Evolutionary conservation across 2,797 vertebrate species (phyloP).

Genomic region (Anisognathus igniventris): DNA sequence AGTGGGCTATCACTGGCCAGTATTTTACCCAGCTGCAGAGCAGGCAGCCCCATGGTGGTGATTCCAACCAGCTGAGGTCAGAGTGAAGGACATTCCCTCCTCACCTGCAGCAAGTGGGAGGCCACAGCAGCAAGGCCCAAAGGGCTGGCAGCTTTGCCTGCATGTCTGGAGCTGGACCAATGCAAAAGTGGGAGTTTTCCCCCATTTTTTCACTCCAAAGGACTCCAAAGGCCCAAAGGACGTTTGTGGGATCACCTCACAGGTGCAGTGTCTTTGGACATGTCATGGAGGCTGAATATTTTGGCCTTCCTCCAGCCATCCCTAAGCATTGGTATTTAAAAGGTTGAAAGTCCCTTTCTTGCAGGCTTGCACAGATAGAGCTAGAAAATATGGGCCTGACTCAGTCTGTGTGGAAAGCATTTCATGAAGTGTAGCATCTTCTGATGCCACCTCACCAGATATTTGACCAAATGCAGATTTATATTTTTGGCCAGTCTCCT

Average conservation of each 20-base stretch:
- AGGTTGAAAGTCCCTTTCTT: not conserved
- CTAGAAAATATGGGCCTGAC: not conserved
- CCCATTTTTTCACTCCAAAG: not conserved
- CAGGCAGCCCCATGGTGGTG: not conserved
- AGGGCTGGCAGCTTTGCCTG: not conserved
- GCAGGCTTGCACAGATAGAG: not conserved
- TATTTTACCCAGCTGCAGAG: not conserved
- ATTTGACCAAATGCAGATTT: not conserved
- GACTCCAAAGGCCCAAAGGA: not conserved
- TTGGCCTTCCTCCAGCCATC: not conserved
- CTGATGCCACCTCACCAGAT: not conserved
- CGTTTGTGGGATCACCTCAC: not conserved
- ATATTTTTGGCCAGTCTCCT: not conserved
- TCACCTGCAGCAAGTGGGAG: not conserved
- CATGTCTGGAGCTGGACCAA: not conserved
- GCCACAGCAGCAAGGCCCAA: fast-evolving
- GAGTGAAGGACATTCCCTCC: not conserved
- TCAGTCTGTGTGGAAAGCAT: not conserved
- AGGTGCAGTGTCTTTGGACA: not conserved
- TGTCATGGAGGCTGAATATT: not conserved
- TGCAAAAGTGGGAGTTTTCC: not conserved
- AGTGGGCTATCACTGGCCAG: not conserved
- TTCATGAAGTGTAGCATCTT: not conserved
- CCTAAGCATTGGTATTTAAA: not conserved
- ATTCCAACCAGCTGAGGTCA: not conserved